Percentiles rank a stretch among this genome's conserved stretches.
phyloP scores from a whole-genome alignment of 2,113 vertebrate genomes.

The Psephotus haematonotus region DNA sequence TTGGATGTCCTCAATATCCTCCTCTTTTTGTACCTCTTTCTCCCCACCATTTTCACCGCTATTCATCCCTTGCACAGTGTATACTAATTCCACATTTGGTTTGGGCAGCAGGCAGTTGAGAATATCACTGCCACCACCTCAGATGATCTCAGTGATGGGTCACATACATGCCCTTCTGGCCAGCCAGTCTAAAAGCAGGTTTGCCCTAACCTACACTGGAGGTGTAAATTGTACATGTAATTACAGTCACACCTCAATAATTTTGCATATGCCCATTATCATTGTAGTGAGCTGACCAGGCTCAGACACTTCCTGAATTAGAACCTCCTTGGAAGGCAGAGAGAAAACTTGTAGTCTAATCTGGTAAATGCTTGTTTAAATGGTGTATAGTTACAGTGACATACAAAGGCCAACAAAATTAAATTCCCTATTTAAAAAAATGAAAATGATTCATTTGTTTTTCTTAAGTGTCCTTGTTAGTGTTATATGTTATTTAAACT shows the following conservation, averaged over 20 bases:
- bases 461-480: background rate
- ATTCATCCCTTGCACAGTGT: background rate
- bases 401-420: background rate
- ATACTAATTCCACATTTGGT: background rate
- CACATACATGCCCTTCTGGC: accelerated
- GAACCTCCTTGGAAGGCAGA: background rate
- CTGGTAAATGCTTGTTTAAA: background rate
- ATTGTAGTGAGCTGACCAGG: background rate
- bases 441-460: background rate
- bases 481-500: background rate
- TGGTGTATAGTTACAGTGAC: background rate
- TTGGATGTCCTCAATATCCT: background rate
- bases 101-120: background rate
- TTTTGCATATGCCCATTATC: background rate
- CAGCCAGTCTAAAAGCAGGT: background rate
- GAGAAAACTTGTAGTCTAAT: background rate
- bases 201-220: background rate
- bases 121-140: background rate
- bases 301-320: background rate
- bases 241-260: background rate
- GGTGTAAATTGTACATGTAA: background rate
- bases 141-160: background rate
- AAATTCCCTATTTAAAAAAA: background rate
- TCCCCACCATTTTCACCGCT: background rate
- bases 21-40: background rate